Evolutionary conservation across 2,797 vertebrate species (phyloP).

Genomic region (Myripristis murdjan): DNA sequence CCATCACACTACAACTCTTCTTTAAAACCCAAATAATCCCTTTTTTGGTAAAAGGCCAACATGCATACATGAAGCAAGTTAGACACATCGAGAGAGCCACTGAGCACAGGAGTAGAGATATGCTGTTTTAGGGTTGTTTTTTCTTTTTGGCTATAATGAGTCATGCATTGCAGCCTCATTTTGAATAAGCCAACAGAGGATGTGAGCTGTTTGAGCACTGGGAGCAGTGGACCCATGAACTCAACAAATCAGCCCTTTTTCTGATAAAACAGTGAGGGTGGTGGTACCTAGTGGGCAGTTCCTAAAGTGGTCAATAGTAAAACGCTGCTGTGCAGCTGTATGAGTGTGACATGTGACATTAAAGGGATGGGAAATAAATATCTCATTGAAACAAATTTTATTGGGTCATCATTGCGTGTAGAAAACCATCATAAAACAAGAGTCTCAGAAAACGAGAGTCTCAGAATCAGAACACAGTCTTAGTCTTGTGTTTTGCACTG

Average conservation of each 20-base stretch:
- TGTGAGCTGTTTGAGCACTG: slow-evolving; percentile 12
- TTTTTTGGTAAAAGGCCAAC: slow-evolving; percentile 63
- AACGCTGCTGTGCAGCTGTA: slow-evolving; percentile 16
- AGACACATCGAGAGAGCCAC: slow-evolving; percentile 26
- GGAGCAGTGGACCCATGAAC: slow-evolving; percentile 61
- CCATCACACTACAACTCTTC: slow-evolving; percentile 30
- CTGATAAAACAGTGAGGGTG: slow-evolving; percentile 54
- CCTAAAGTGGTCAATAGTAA: slow-evolving; percentile 43
- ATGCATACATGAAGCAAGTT: slow-evolving; percentile 28
- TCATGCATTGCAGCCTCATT: slow-evolving; percentile 52
- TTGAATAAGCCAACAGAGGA: slow-evolving; percentile 61
- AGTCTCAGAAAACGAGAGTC: too few species aligned
- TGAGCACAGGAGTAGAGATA: slow-evolving; percentile 60
- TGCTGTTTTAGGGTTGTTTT: slow-evolving; percentile 67
- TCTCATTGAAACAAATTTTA: too few species aligned
- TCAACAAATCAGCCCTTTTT: slow-evolving; percentile 63
- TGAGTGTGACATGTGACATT: too few species aligned
- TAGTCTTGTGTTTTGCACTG: too few species aligned
- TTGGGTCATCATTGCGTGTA: too few species aligned
- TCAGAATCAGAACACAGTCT: too few species aligned
- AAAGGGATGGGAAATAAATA: too few species aligned
- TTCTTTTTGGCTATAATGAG: slow-evolving; percentile 62
- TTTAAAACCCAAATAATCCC: slow-evolving; percentile 33
- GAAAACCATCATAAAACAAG: too few species aligned
- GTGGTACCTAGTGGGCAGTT: slow-evolving; percentile 49